phyloP scores from a whole-genome alignment of 2,888 invertebrate genomes.

The Graphium colonna region DNA sequence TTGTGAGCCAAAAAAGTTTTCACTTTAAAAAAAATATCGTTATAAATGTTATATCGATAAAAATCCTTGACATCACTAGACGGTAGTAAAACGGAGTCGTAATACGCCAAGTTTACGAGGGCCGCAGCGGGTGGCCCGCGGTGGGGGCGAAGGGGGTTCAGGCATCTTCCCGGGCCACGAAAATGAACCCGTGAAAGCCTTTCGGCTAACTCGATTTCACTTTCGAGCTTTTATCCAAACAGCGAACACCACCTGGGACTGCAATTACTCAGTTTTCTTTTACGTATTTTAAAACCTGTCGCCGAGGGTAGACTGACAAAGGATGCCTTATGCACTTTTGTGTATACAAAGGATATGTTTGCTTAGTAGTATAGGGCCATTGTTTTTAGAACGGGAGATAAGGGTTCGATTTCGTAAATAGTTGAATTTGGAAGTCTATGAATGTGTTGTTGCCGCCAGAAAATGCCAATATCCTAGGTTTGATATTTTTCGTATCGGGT shows the following conservation, averaged over 20 bases:
- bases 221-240: conserved; percentile 17
- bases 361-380: no score
- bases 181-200: conserved; percentile 25
- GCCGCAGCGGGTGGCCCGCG: conserved; percentile 20
- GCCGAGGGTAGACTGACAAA: no score
- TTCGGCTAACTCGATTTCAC: conserved; percentile 18
- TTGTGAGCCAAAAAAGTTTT: neutral
- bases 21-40: neutral
- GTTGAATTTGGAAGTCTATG: no score
- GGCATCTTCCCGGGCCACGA: conserved; percentile 19
- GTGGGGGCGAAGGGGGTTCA: neutral
- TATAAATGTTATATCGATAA: conserved; percentile 1
- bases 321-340: no score
- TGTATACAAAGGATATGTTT: no score
- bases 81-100: conserved; percentile 26
- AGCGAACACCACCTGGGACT: conserved; percentile 13
- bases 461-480: no score
- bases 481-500: no score
- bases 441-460: no score
- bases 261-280: neutral
- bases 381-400: no score
- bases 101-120: conserved; percentile 34
- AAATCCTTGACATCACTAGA: conserved; percentile 4
- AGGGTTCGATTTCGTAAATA: no score
- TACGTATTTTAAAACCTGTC: no score